Conservation (phyloP, 2,113 vertebrate genomes). For the Candoia aspera region DNA sequence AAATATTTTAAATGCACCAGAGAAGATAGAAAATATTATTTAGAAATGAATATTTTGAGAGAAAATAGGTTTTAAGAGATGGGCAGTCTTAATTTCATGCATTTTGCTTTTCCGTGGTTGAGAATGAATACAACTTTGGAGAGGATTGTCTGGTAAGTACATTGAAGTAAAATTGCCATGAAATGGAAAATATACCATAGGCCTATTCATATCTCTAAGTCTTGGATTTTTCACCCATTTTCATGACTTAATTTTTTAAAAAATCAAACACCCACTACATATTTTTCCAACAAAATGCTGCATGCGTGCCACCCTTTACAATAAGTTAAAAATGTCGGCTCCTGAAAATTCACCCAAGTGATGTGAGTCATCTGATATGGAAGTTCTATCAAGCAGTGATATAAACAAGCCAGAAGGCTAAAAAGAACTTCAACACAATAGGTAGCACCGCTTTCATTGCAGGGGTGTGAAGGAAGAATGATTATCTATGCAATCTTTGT, state of each 20-base stretch:
- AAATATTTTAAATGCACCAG: too few relatives aligned
- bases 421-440: background rate
- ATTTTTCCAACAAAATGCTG: background rate
- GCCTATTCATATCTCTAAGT: too few relatives aligned
- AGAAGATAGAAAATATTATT: too few relatives aligned
- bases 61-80: too few relatives aligned
- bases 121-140: too few relatives aligned
- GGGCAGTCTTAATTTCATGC: too few relatives aligned
- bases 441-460: background rate
- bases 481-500: background rate
- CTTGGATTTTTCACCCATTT: too few relatives aligned
- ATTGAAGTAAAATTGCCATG: too few relatives aligned
- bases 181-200: too few relatives aligned
- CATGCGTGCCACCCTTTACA: background rate
- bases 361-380: background rate
- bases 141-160: too few relatives aligned
- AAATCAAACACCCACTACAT: background rate
- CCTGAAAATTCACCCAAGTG: background rate
- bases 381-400: background rate
- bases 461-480: background rate
- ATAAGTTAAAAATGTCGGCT: background rate
- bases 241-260: background rate
- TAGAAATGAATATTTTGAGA: too few relatives aligned
- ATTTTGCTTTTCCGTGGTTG: too few relatives aligned
- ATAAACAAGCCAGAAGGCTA: background rate